These are phyloP conservation scores for Cetoscarus ocellatus DNA, from an alignment of 2,797 vertebrate genomes.

Conservation along the genomic window DNA sequence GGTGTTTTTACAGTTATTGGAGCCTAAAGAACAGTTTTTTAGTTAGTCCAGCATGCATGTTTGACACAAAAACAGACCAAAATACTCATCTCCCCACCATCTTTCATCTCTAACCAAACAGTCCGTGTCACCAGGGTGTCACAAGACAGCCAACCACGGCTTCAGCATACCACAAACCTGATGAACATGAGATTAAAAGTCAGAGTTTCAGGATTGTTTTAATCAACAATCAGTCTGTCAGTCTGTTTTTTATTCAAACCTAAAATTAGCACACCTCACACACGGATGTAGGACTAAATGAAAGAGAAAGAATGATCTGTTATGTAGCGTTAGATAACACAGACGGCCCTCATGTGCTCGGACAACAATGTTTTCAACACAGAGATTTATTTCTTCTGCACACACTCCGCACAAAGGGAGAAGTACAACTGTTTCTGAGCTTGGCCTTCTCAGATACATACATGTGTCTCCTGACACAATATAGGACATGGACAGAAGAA, in stretches of 20 bases:
- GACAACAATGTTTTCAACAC: slow-evolving; percentile 57
- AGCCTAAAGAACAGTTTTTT: slow-evolving; percentile 10
- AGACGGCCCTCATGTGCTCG: slow-evolving; percentile 59
- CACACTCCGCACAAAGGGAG: slow-evolving; percentile 44
- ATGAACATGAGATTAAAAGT: slow-evolving; percentile 3
- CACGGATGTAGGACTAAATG: slow-evolving; percentile 42
- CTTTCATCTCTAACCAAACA: slow-evolving; percentile 23
- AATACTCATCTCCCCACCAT: slow-evolving; percentile 19
- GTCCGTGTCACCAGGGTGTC: slow-evolving; percentile 33
- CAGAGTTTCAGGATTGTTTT: slow-evolving; percentile 4
- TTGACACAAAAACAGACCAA: slow-evolving; percentile 52
- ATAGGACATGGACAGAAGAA: not conserved
- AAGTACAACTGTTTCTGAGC: slow-evolving; percentile 54
- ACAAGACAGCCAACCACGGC: slow-evolving; percentile 31
- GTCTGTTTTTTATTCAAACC: slow-evolving; percentile 29
- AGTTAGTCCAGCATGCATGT: slow-evolving; percentile 33
- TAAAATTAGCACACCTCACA: slow-evolving; percentile 36
- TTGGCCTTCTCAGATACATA: slow-evolving; percentile 41
- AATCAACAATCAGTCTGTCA: not conserved
- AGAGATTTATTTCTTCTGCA: slow-evolving; percentile 49
- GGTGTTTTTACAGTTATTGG: not conserved
- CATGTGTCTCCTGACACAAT: too few relatives aligned
- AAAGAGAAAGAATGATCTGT: slow-evolving; percentile 47
- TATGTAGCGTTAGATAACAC: slow-evolving; percentile 61
- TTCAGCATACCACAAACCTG: slow-evolving; percentile 24